Base-by-base conservation (phyloP, 2,888 invertebrate species). In the Pammene aurita region DNA sequence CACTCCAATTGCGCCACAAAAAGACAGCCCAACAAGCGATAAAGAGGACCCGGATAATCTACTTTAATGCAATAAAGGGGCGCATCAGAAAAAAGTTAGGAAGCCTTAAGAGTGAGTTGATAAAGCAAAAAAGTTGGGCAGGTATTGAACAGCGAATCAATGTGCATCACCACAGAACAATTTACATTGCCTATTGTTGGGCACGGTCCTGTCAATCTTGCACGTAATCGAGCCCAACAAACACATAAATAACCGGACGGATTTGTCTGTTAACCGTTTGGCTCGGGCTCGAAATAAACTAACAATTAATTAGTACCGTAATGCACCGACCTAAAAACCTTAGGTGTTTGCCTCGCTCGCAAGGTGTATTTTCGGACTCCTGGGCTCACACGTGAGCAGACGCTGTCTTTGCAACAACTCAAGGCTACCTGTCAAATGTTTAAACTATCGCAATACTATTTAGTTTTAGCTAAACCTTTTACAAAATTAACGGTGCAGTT, bases 311-410 rank as follows among this genome's bases (percentile, higher is more conserved):
- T 79, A 80, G 76, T 69, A 76, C 74, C 54, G 73, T 75, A 79
- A 76, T 77, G 75, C 79, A 77, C 67, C 75, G 83, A 75, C 81
- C 83, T 78, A 79, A 68, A 80, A 81, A 80, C 77, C 72, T 75
- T 76, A 77, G 78, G 75, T 75, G 76, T 70, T 76, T 76, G 72
- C 42, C n/a, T 73, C 68, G 72, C 72, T 74, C 67, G 73, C 76
- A 66, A 74, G 77, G 76, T 81, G 76, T 87, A 87, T 87, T 86
- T 85, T 81, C 71, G 80, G 78, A 75, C 74, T 73, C 73, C 78
- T 80, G 76, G 78, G 78, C 71, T 50, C 41, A 38, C 57, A 63
- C 61, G 55, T 38, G 38, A 38, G 35, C 13, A 34, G 61, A 50
- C 46, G 16, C 48, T 61, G 66, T 48, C 46, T 56, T 54, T 46